Conservation (phyloP, 2,888 invertebrate genomes). For the Hyalella azteca region DNA sequence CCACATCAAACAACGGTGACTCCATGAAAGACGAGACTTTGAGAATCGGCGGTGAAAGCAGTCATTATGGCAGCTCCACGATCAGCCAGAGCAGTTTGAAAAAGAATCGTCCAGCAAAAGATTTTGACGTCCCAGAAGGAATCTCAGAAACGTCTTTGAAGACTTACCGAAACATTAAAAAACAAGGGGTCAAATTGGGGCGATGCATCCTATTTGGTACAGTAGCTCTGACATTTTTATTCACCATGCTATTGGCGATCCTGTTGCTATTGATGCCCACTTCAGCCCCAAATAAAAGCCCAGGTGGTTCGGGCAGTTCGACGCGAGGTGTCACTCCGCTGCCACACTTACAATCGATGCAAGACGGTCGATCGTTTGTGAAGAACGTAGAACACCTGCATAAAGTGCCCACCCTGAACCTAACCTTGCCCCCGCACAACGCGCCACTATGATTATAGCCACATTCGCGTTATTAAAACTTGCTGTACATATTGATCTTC, state of each 20-base stretch:
- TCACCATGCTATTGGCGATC: slow-evolving; percentile 19
- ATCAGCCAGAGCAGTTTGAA: background rate
- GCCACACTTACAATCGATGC: slow-evolving; percentile 2
- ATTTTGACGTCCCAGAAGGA: slow-evolving; percentile 9
- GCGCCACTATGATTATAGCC: background rate
- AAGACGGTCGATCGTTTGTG: slow-evolving; percentile 32
- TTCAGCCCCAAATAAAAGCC: background rate
- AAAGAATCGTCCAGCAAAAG: background rate
- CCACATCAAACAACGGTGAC: background rate
- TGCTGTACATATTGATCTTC: background rate
- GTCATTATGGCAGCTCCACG: slow-evolving; percentile 5
- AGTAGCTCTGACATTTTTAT: background rate
- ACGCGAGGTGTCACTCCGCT: background rate
- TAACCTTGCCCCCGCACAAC: slow-evolving; percentile 7
- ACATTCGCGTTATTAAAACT: background rate
- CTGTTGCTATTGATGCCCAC: slow-evolving; percentile 12
- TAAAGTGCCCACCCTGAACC: background rate
- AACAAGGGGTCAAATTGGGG: background rate
- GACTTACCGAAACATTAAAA: background rate
- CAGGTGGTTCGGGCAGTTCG: background rate
- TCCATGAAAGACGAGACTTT: slow-evolving; percentile 32
- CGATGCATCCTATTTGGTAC: slow-evolving; percentile 4
- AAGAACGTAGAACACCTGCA: slow-evolving; percentile 5
- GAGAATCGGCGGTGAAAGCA: slow-evolving; percentile 12
- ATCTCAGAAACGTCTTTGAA: slow-evolving; percentile 3